phyloP scores from a whole-genome alignment of 2,888 invertebrate genomes.

The Phaedon cochleariae region DNA sequence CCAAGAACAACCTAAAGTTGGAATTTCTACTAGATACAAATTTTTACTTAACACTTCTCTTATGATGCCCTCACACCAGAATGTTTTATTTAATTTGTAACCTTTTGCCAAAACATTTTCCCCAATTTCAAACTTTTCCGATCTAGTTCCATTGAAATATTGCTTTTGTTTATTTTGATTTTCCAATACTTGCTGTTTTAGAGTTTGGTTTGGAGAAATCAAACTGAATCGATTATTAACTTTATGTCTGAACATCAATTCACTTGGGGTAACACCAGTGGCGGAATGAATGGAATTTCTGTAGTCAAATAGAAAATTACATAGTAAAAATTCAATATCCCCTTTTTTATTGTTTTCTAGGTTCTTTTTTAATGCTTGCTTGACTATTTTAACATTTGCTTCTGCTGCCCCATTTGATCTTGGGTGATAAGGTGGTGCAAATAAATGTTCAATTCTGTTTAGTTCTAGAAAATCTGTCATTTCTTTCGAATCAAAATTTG shows the following conservation, averaged over 20 bases:
- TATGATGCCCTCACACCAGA: no score
- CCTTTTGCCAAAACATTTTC: no score
- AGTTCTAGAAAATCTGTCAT: not conserved
- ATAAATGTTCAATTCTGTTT: constrained; percentile 38
- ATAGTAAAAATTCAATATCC: constrained; percentile 12
- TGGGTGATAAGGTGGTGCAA: constrained; percentile 36
- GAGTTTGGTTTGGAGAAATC: no score
- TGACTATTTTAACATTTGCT: constrained; percentile 13
- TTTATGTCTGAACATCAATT: constrained; percentile 15
- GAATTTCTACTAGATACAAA: no score
- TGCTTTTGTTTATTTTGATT: no score
- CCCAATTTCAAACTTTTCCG: no score
- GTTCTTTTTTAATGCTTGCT: constrained; percentile 2
- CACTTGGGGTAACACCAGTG: constrained; percentile 9
- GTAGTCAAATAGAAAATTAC: constrained; percentile 4
- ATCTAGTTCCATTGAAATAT: no score
- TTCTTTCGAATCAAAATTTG: not conserved
- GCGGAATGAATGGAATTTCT: constrained; percentile 16
- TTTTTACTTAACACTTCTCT: no score
- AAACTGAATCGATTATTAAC: constrained; percentile 14
- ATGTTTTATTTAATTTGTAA: no score
- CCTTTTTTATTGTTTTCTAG: not conserved
- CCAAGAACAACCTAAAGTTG: no score
- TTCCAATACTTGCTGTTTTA: no score
- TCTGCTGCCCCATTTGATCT: constrained; percentile 16